Base-by-base conservation (phyloP, 2,888 invertebrate species). In the Sarcophaga subvicina region DNA sequence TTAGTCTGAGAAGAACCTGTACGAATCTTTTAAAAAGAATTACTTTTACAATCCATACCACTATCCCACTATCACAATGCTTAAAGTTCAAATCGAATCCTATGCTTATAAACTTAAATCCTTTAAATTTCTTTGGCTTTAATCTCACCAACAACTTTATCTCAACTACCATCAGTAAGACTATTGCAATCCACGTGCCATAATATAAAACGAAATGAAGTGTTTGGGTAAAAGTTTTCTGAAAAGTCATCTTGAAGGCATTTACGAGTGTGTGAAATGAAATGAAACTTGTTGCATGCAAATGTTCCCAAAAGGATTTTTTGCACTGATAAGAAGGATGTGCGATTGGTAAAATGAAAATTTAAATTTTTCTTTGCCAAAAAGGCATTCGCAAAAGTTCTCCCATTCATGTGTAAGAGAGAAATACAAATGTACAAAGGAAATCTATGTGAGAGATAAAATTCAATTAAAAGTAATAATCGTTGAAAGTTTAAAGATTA, bases 221-320 rank as follows among this genome's bases (percentile, higher is more conserved):
- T 22, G 70, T 70, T 70, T 54, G 20, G 11, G 20, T 10, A 25
- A 76, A 76, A 76, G 22, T 37, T 64, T 76, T 54, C 17, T 17
- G 17, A 25, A 76, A 66, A 76, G 47, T 76, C 66, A 66, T 64
- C 76, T 66, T 17, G 47, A 14, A 64, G 76, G 76, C 76, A 76
- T 66, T 54, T n/a, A 64, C 47, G 25, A 17, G 27, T 17, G 17
- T 27, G 37, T 37, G 37, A 37, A 37, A 49, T 25, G 22, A 64
- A 75, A 54, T 6, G 25, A 75, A 66, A 76, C 76, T 76, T 76
- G 76, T 76, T 76, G 66, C 76, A 66, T 76, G 27, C 63, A 64
- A 76, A 27, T 75, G 63, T 22, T 47, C 22, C 10, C 14, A 66
- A 54, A 54, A 54, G 54, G 17, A 54, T 54, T 14, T 10, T 10